A percentile compares a stretch with the other conserved stretches of the same genome.
Conservation (phyloP, 2,113 vertebrate species). For the Hydrochoerus hydrochaeris region DNA sequence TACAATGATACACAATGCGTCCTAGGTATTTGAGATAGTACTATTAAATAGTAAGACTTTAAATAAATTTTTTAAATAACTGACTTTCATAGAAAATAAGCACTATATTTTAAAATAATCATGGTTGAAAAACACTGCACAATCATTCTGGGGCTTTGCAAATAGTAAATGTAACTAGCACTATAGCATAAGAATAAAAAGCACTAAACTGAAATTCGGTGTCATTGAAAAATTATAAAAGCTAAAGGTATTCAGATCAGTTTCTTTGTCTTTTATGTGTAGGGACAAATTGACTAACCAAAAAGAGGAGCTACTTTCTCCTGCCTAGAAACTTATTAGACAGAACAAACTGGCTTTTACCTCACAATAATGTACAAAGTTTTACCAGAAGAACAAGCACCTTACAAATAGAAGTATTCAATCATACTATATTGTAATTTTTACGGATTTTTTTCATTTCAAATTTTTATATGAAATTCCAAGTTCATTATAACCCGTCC, state of each 20-base stretch:
- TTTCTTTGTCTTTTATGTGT: not conserved
- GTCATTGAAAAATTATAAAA: not conserved
- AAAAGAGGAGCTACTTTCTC: not conserved
- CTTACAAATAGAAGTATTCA: not conserved
- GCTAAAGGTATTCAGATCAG: not conserved
- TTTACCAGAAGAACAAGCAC: not conserved
- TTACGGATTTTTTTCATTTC: not conserved
- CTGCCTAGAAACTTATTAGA: accelerated
- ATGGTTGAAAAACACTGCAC: not conserved
- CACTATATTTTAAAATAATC: not conserved
- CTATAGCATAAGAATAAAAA: not conserved
- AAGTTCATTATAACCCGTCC: not conserved
- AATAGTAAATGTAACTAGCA: not conserved
- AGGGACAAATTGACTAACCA: not conserved
- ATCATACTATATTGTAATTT: not conserved
- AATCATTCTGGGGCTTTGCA: not conserved
- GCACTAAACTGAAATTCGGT: not conserved
- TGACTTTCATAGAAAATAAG: not conserved
- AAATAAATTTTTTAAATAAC: slow-evolving; percentile 25
- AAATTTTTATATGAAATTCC: not conserved
- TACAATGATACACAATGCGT: not conserved
- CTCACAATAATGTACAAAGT: not conserved
- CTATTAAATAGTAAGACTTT: slow-evolving; percentile 41
- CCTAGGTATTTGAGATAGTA: not conserved
- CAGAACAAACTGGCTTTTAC: not conserved